Evolutionary conservation across 2,113 vertebrate species (phyloP), one percentile per base, ranked within the genome.

Genomic region (Gadus chalcogrammus): DNA sequence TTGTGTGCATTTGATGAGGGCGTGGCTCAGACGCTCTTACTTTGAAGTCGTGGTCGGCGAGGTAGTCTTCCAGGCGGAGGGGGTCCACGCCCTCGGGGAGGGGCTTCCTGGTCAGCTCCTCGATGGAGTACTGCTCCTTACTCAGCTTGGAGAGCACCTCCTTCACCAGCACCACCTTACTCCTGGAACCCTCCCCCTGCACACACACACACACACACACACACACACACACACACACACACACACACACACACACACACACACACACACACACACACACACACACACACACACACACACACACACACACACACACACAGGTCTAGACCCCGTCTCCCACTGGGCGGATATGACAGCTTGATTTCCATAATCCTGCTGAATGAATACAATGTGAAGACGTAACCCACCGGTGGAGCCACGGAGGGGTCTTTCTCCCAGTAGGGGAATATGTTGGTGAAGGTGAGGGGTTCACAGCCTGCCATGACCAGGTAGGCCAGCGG

Each of bases 361-460:
- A 20, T 20, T 20, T 35, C 6, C 31, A 35, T 35, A 35, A 35
- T 35, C 6, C 31, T 35, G 31, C 31, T 35, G 31, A 35, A 35
- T 35, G 42, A 12, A 20, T 48, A 1, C 22, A 35, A 52, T 9
- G 56, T 67, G 5, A 11, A 15, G 24, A 38, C n/a, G 52, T 48
- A 3, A 53, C 58, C 4, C 62, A 92, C 92, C 87, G 85, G 79
- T 66, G 86, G 70, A 24, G 67, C n/a, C 27, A 88, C 24, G 61
- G 31, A 85, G 48, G 83, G 12, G 64, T 91, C 82, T 64, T 80
- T 89, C 77, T 92, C 85, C 93, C 93, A 94, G 79, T 88, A 87
- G 0, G 93, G 93, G 74, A 94, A 94, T 73, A 93, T 92, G 84
- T 92, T 94, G 56, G 92, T 93, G 78, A 94, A 94, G 3, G 92